phyloP scores from a whole-genome alignment of 37 sponge, comb jelly and placozoan genomes.

The Dysidea cf. avara region DNA sequence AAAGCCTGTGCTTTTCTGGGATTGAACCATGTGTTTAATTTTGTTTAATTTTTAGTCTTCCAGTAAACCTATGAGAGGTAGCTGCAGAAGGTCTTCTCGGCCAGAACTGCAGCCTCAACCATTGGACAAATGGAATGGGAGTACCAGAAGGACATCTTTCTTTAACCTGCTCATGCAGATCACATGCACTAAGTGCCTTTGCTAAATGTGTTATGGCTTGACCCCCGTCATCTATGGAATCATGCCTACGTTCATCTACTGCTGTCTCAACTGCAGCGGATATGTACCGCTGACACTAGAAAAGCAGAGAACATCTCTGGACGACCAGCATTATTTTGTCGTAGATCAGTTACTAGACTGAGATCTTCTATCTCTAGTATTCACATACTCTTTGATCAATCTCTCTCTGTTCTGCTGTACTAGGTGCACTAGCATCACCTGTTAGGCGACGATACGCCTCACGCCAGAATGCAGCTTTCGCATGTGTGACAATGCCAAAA shows the following conservation, averaged over 20 bases:
- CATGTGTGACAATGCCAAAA: slow-evolving; percentile 22
- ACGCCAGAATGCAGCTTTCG: slow-evolving; percentile 39
- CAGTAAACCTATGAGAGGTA: slow-evolving; percentile 25
- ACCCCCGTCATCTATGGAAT: slow-evolving; percentile 17
- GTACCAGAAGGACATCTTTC: slow-evolving; percentile 16
- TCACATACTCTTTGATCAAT: slow-evolving; percentile 26
- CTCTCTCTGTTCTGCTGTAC: neutral
- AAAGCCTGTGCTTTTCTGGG: slow-evolving; percentile 22
- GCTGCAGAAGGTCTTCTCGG: slow-evolving; percentile 24
- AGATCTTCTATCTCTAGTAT: slow-evolving; percentile 17
- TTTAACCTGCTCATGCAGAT: slow-evolving; percentile 13
- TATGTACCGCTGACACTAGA: slow-evolving; percentile 15
- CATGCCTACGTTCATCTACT: slow-evolving; percentile 28
- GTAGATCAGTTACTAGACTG: slow-evolving; percentile 4
- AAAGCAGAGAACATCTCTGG: slow-evolving; percentile 20
- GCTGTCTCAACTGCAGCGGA: neutral
- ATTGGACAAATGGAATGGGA: slow-evolving; percentile 35
- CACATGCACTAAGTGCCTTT: slow-evolving; percentile 18
- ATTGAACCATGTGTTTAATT: slow-evolving; percentile 35
- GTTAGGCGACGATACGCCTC: slow-evolving; percentile 34
- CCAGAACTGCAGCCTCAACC: slow-evolving; percentile 44
- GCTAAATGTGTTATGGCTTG: slow-evolving; percentile 53
- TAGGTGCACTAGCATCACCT: slow-evolving; percentile 19
- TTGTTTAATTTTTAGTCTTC: slow-evolving; percentile 28
- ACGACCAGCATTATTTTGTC: slow-evolving; percentile 17